Conservation (phyloP, 1,140 invertebrate species). For the Zaprionus davidi region DNA sequence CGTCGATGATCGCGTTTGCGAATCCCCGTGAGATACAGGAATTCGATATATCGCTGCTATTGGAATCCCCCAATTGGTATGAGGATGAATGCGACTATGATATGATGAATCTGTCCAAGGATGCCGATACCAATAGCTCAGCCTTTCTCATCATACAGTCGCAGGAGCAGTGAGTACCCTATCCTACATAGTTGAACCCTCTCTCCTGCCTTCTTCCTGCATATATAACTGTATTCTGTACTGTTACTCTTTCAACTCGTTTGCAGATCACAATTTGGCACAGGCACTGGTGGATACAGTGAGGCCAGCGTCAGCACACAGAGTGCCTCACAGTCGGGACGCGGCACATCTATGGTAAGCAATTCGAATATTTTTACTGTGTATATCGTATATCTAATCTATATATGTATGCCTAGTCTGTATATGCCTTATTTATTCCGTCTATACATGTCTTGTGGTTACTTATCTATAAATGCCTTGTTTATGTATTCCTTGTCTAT, state of each 20-base stretch:
- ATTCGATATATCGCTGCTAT: conserved; percentile 95
- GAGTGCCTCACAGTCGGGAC: conserved; percentile 92
- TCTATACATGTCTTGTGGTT: too few species aligned
- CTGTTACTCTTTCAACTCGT: too few species aligned
- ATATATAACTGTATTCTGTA: too few species aligned
- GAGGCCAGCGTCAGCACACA: conserved; percentile 72
- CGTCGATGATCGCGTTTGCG: conserved; percentile 93
- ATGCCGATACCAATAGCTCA: conserved; percentile 89
- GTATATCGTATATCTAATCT: conserved; percentile 20
- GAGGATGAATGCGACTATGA: conserved; percentile 98
- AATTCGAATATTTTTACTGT: neutral
- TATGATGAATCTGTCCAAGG: conserved; percentile 93
- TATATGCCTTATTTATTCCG: too few species aligned
- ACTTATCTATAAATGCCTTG: too few species aligned
- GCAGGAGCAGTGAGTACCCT: conserved; percentile 85
- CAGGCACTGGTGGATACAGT: conserved; percentile 43
- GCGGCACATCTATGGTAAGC: conserved; percentile 94
- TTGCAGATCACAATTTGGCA: conserved; percentile 59
- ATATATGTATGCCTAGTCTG: too few species aligned
- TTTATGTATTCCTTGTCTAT: too few species aligned
- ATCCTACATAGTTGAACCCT: neutral
- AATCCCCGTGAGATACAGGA: conserved; percentile 99
- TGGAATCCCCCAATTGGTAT: conserved; percentile 95
- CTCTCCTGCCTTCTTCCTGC: neutral
- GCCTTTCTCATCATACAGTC: conserved; percentile 97